These are phyloP conservation scores for Takifugu ocellatus DNA, from an alignment of 2,797 vertebrate genomes.

Conservation along the genomic window DNA sequence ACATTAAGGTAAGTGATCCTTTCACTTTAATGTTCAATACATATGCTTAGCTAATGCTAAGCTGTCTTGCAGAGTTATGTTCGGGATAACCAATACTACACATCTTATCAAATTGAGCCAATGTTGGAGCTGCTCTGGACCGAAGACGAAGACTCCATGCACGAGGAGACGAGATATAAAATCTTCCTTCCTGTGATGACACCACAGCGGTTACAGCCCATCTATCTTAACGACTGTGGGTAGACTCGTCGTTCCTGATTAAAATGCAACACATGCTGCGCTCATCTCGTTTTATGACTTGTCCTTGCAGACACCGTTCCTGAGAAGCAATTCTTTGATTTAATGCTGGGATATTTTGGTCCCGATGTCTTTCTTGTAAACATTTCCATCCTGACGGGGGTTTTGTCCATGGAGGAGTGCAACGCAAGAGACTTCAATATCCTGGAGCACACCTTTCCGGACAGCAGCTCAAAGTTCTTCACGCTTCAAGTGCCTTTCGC, in stretches of 20 bases:
- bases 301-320: slow-evolving; percentile 51
- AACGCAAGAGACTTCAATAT: slow-evolving; percentile 54
- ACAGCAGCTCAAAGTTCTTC: slow-evolving; percentile 52
- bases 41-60: background rate
- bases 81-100: slow-evolving; percentile 39
- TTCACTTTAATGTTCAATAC: background rate
- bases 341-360: slow-evolving; percentile 54
- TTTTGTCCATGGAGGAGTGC: slow-evolving; percentile 50
- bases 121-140: slow-evolving; percentile 71
- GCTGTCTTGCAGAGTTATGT: slow-evolving; percentile 55
- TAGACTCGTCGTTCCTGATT: background rate
- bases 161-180: slow-evolving; percentile 68
- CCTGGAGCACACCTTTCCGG: slow-evolving; percentile 42
- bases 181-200: slow-evolving; percentile 63
- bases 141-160: slow-evolving; percentile 55
- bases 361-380: slow-evolving; percentile 59
- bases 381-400: slow-evolving; percentile 48
- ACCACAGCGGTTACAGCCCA: slow-evolving; percentile 12
- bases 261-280: no score
- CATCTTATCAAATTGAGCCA: slow-evolving; percentile 54
- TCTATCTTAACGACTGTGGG: slow-evolving; percentile 58
- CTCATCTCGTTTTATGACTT: no score
- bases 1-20: slow-evolving; percentile 70
- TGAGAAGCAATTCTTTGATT: slow-evolving; percentile 49
- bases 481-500: slow-evolving; percentile 63